Evolutionary conservation across 2,888 invertebrate species (phyloP).

Genomic region (Heliconius hortense): DNA sequence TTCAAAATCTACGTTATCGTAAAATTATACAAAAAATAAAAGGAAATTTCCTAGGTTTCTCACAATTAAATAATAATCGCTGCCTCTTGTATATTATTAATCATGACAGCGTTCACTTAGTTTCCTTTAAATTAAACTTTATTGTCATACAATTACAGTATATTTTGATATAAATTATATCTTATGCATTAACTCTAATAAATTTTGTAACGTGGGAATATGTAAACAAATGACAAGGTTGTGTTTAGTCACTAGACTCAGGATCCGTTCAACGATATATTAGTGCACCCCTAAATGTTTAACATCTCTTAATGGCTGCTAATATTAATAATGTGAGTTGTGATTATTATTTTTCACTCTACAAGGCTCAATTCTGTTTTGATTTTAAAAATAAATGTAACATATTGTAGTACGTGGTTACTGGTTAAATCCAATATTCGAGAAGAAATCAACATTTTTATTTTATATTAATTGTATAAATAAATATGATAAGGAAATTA

Average conservation of each 20-base stretch:
- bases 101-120: neutral
- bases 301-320: constrained; percentile 14
- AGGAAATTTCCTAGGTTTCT: too few relatives aligned
- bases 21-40: too few relatives aligned
- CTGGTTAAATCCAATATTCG: too few relatives aligned
- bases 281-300: constrained; percentile 33
- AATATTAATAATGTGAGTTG: constrained; percentile 1
- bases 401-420: too few relatives aligned
- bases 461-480: too few relatives aligned
- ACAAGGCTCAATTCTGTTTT: too few relatives aligned
- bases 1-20: too few relatives aligned
- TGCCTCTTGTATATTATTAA: constrained; percentile 23
- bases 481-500: too few relatives aligned
- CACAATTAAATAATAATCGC: constrained; percentile 13
- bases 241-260: constrained; percentile 43
- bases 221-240: constrained; percentile 51
- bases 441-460: too few relatives aligned
- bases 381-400: too few relatives aligned
- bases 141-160: constrained; percentile 21
- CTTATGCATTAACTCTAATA: constrained; percentile 53
- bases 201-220: constrained; percentile 59
- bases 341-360: neutral
- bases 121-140: constrained; percentile 37
- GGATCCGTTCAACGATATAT: constrained; percentile 37
- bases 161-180: constrained; percentile 34